A percentile compares a stretch with the other conserved stretches of the same genome.
Conservation (phyloP, 2,888 invertebrate genomes). For the Malthinus seriepunctatus region DNA sequence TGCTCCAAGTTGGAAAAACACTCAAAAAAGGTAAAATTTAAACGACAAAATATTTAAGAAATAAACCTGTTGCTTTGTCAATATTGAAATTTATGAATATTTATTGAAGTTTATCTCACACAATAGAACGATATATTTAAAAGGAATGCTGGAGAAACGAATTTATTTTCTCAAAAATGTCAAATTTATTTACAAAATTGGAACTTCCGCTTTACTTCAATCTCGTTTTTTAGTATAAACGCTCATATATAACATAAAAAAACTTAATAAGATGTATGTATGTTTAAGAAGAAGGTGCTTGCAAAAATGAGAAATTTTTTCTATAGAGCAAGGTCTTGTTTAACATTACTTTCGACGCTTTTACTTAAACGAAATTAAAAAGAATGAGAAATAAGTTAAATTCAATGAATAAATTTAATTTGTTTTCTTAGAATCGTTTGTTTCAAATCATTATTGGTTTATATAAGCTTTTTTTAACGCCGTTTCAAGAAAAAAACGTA, state of each 20-base stretch:
- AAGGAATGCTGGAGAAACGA: constrained; percentile 27
- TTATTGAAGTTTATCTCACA: constrained; percentile 31
- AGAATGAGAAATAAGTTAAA: background rate
- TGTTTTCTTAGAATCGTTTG: no score
- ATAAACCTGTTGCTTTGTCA: constrained; percentile 33
- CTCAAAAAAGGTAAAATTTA: constrained; percentile 26
- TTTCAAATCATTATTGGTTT: no score
- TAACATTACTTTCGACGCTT: constrained; percentile 2
- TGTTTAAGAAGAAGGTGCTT: constrained; percentile 3
- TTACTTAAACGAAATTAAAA: constrained; percentile 1
- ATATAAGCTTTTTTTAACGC: no score
- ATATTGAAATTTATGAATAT: constrained; percentile 34
- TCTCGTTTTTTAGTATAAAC: constrained; percentile 15
- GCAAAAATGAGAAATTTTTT: background rate
- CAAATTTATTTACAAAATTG: constrained; percentile 29
- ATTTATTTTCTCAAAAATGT: constrained; percentile 29
- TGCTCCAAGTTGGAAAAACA: no score
- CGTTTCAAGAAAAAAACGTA: no score
- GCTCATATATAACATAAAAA: constrained; percentile 11
- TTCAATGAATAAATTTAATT: no score
- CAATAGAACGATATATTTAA: constrained; percentile 29
- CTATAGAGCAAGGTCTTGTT: background rate
- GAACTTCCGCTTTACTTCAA: constrained; percentile 17
- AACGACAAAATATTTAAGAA: constrained; percentile 24
- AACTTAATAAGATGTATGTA: constrained; percentile 25